Evolutionary conservation across 2,797 vertebrate genomes (phyloP).

Genomic region (Malurus leucopterus): DNA sequence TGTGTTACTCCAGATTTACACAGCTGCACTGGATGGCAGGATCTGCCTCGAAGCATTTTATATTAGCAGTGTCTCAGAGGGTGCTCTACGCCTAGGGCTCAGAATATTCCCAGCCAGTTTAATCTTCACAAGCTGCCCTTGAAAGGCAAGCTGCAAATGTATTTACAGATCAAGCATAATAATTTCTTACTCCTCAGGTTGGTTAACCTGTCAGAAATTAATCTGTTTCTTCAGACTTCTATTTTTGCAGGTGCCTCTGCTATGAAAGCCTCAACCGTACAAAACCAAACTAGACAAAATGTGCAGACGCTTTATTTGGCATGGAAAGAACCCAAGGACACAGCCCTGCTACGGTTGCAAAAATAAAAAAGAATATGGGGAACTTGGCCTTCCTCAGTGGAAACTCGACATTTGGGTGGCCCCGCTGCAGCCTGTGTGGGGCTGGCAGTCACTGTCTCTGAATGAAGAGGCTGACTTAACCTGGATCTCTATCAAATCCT

Average conservation of each 20-base stretch:
- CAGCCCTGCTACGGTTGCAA: background rate
- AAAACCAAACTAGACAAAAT: slow-evolving; percentile 30
- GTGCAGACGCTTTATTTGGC: slow-evolving; percentile 52
- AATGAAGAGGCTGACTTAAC: slow-evolving; percentile 37
- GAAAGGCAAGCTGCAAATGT: background rate
- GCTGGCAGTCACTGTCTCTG: slow-evolving; percentile 24
- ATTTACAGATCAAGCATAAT: background rate
- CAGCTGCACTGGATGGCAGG: background rate
- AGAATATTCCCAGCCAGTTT: background rate
- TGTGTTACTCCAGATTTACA: background rate
- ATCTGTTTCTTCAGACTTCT: background rate
- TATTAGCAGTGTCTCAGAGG: background rate
- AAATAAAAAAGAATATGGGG: slow-evolving; percentile 14
- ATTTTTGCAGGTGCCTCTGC: slow-evolving; percentile 45
- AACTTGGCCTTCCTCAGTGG: slow-evolving; percentile 52
- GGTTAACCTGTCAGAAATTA: background rate
- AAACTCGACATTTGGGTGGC: slow-evolving; percentile 61
- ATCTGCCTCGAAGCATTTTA: background rate
- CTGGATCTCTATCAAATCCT: slow-evolving; percentile 35
- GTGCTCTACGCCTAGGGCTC: background rate
- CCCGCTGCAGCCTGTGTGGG: slow-evolving; percentile 34
- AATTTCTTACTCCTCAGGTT: background rate
- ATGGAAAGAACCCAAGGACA: slow-evolving; percentile 59
- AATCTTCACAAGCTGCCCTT: background rate
- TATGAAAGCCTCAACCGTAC: background rate